These are phyloP conservation scores for Bombus breviceps DNA, from an alignment of 1,140 invertebrate genomes.

Conservation along the genomic window DNA sequence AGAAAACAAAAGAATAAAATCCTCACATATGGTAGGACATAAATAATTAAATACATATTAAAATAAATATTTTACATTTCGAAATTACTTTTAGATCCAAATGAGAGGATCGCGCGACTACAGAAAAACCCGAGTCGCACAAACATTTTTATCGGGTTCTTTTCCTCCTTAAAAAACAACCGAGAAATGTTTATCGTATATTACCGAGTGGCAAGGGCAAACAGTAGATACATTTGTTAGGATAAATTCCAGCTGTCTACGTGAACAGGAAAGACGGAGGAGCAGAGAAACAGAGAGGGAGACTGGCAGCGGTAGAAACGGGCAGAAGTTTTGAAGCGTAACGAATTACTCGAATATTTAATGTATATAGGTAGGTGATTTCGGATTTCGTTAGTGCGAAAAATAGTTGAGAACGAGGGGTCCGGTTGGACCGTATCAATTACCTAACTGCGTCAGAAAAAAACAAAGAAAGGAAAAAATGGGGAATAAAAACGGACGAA, in stretches of 20 bases:
- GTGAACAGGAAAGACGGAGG: slow-evolving; percentile 53
- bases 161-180: slow-evolving; percentile 53
- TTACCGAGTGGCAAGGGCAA: slow-evolving; percentile 60
- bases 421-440: slow-evolving; percentile 67
- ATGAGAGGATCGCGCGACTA: slow-evolving; percentile 8
- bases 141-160: slow-evolving; percentile 62
- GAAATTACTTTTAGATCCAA: not conserved
- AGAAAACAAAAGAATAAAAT: not conserved
- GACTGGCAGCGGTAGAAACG: slow-evolving; percentile 19
- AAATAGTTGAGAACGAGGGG: slow-evolving; percentile 70
- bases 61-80: not conserved
- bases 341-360: slow-evolving; percentile 81
- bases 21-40: too few relatives aligned
- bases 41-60: not conserved
- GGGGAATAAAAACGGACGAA: slow-evolving; percentile 12
- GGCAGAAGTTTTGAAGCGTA: slow-evolving; percentile 74
- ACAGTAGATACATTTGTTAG: slow-evolving; percentile 75
- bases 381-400: slow-evolving; percentile 72
- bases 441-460: slow-evolving; percentile 64
- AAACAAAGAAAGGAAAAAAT: not conserved
- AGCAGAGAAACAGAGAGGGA: slow-evolving; percentile 50
- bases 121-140: slow-evolving; percentile 31
- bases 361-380: slow-evolving; percentile 72
- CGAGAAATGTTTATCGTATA: slow-evolving; percentile 77
- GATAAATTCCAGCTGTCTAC: slow-evolving; percentile 77